Evolutionary conservation across 2,797 vertebrate genomes (phyloP).

Genomic region (Myotis planiceps): DNA sequence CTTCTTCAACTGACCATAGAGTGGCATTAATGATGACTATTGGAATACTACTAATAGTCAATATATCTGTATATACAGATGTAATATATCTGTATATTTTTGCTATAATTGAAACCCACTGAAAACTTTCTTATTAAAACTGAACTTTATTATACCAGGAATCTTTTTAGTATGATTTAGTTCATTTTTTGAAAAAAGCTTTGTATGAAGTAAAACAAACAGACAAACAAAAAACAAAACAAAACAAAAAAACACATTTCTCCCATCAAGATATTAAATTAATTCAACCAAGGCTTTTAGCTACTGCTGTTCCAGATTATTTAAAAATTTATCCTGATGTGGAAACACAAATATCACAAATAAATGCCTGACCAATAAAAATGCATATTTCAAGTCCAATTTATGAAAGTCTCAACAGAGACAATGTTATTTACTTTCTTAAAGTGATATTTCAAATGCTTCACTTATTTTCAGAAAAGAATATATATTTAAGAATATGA

Average conservation of each 20-base stretch:
- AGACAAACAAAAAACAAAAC: too few species aligned
- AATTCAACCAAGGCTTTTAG: background rate
- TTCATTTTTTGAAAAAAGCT: background rate
- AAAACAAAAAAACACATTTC: background rate
- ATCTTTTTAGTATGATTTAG: background rate
- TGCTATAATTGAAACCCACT: background rate
- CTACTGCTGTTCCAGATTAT: background rate
- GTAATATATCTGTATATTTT: background rate
- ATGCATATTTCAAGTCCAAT: background rate
- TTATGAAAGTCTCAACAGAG: slow-evolving; percentile 37
- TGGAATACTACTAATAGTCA: background rate
- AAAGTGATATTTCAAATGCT: slow-evolving; percentile 40
- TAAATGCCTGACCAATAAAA: background rate
- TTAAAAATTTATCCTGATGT: background rate
- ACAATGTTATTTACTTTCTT: slow-evolving; percentile 42
- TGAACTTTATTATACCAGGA: background rate
- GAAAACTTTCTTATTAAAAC: background rate
- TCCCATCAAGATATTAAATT: background rate
- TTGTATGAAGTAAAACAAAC: background rate
- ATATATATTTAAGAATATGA: slow-evolving; percentile 37
- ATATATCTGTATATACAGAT: too few species aligned
- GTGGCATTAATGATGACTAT: background rate
- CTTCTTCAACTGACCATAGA: background rate
- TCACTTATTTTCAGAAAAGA: slow-evolving; percentile 48
- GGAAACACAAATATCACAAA: background rate